A percentile compares a stretch with the other conserved stretches of the same genome.
These are phyloP conservation scores for Limosa lapponica DNA, from an alignment of 2,797 vertebrate species.

Conservation along the genomic window DNA sequence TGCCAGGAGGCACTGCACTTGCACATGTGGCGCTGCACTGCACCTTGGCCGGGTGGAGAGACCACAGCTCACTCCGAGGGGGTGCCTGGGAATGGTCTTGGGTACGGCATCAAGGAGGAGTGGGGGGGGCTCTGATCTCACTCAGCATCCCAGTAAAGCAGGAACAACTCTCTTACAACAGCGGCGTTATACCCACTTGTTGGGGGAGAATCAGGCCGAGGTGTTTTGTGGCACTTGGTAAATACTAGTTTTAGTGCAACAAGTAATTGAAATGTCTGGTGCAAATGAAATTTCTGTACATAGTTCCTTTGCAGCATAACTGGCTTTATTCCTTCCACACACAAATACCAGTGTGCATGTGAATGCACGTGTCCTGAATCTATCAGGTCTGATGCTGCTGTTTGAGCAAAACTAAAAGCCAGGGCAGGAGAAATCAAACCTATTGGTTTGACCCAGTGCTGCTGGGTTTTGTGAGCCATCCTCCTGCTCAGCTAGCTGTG, in stretches of 20 bases:
- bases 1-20: fast-evolving
- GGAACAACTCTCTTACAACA: background rate
- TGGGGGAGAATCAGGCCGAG: background rate
- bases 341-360: background rate
- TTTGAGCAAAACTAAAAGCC: conserved; percentile 1
- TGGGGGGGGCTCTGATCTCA: background rate
- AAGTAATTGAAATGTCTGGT: conserved; percentile 3
- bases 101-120: background rate
- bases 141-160: background rate
- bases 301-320: conserved; percentile 44
- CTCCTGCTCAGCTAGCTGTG: fast-evolving
- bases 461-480: background rate
- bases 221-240: conserved; percentile 53
- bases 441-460: background rate
- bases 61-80: background rate
- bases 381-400: conserved; percentile 1
- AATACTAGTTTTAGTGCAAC: conserved; percentile 60
- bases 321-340: conserved; percentile 57
- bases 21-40: fast-evolving
- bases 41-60: fast-evolving
- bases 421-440: background rate
- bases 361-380: background rate
- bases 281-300: conserved; percentile 46
- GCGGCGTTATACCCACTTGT: background rate
- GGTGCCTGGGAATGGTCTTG: background rate